Base-by-base conservation (phyloP, 2,797 vertebrate species). In the Sebastes trivittatus region DNA sequence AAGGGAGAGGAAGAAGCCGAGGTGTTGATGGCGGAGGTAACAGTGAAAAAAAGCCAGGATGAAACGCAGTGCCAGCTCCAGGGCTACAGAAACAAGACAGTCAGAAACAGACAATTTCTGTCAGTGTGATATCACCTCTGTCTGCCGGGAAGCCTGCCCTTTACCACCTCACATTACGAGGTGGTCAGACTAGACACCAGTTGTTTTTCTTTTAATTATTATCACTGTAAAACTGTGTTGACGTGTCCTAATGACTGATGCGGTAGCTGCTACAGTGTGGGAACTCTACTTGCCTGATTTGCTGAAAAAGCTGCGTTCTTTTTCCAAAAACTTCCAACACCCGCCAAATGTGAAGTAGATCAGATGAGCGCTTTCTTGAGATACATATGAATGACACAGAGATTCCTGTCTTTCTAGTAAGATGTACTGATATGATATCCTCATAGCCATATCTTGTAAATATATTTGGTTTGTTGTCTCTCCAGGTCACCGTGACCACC, bases 401-500 rank as follows among this genome's bases (percentile, higher is more conserved):
- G 46, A 18, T 46, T 46, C 42, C 46, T 49, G 46, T 0, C 46
- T 49, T 20, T 49, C 46, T 49, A 49, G 46, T 49, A 2, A 20
- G 46, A 49, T 49, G 18, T 11, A 34, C 67, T 67, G 61, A 68
- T 36, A n/a, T 46, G 6, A 67, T 42, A 29, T 67, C 18, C 22
- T 27, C 42, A 34, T 56, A 25, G 25, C 25, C 25, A 0, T 27
- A 10, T 34, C 27, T 68, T 73, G 22, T 63, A 46, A 42, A 73
- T 11, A 2, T 59, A 2, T 60, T 30, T 49, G 30, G 22, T 74
- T 58, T 79, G 49, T 94, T 92, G 89, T 94, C 95, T 94, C 91
- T 92, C 87, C 94, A 97, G 96, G 94, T 97, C 93, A 97, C 94
- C 86, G 94, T 95, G 85, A 96, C 95, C 91, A 96, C 93, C 94